Evolutionary conservation across 2,113 vertebrate species (phyloP), one percentile per base, ranked within the genome.

Genomic region (Lathamus discolor): DNA sequence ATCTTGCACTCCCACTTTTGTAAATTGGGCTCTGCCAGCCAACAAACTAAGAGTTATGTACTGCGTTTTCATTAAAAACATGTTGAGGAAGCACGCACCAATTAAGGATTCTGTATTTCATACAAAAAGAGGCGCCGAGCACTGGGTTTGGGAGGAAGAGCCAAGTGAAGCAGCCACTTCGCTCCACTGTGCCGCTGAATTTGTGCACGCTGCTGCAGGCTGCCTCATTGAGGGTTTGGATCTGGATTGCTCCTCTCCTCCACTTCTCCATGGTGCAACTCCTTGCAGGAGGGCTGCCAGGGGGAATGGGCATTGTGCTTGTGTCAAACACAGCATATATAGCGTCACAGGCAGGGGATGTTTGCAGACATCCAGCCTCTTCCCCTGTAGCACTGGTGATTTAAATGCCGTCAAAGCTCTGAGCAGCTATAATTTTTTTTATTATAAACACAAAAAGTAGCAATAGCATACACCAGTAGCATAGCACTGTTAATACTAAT

Each of bases 11-110:
- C 99, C 99, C 99, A 99, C 99, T 99, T 99, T 99, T 99, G 99
- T 99, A 99, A 99, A 99, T 99, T 99, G 99, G 99, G 98, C 99
- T 99, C 99, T 98, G 99, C 99, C 99, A 99, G 99, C 99, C 99
- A 99, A 99, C 99, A 99, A 99, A 99, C 99, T 98, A 98, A 99
- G 99, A 99, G 98, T 99, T 99, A 99, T 99, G 99, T 99, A 99
- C 98, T 97, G 98, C 98, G 98, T 99, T 99, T 99, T 99, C 99
- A 99, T 99, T 99, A 99, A 99, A 99, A 99, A 99, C 99, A 99
- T 99, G 99, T 99, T 99, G 99, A 98, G 99, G 98, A 96, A 98
- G 98, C 98, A 97, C 98, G 97, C 99, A 98, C 99, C 99, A 99
- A 99, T 99, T 99, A 99, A 99, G 99, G 98, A 97, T 98, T 98